A percentile compares a stretch with the other conserved stretches of the same genome.
Conservation (phyloP, 2,888 invertebrate genomes). For the Iselma pallidipennis region DNA sequence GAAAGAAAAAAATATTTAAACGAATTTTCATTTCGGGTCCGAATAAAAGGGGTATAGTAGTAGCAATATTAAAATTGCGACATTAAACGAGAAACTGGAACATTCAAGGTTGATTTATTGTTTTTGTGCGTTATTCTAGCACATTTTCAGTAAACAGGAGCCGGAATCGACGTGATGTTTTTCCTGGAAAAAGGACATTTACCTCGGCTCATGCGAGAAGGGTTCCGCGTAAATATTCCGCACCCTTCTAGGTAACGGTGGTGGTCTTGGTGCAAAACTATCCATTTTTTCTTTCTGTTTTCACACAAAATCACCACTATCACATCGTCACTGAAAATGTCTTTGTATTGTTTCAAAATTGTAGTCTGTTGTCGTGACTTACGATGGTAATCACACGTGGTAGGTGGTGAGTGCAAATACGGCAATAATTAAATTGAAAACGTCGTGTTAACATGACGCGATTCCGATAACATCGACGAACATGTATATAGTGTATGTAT, state of each 20-base stretch:
- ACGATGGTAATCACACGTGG: constrained; percentile 43
- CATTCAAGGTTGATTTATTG: constrained; percentile 1
- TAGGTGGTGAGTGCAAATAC: constrained; percentile 41
- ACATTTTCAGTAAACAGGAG: background rate
- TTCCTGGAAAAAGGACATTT: constrained; percentile 26
- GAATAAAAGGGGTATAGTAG: background rate
- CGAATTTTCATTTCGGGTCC: no score
- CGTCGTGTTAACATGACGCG: constrained; percentile 48
- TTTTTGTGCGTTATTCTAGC: background rate
- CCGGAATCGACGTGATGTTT: constrained; percentile 1
- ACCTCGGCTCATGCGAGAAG: constrained; percentile 62
- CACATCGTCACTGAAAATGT: constrained; percentile 24
- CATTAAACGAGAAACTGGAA: background rate
- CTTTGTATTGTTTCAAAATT: constrained; percentile 2
- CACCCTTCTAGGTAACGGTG: constrained; percentile 65
- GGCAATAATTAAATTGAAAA: constrained; percentile 47
- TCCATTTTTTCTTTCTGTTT: constrained; percentile 56
- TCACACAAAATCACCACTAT: constrained; percentile 47
- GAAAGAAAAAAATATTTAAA: no score
- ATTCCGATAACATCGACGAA: constrained; percentile 39
- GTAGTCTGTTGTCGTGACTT: background rate
- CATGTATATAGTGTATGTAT: constrained; percentile 12
- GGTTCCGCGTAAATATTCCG: constrained; percentile 70
- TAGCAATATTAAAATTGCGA: background rate
- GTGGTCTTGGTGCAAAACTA: constrained; percentile 67